Evolutionary conservation across 1,140 invertebrate species (phyloP).

Genomic region (Aphelinus atriplicis): DNA sequence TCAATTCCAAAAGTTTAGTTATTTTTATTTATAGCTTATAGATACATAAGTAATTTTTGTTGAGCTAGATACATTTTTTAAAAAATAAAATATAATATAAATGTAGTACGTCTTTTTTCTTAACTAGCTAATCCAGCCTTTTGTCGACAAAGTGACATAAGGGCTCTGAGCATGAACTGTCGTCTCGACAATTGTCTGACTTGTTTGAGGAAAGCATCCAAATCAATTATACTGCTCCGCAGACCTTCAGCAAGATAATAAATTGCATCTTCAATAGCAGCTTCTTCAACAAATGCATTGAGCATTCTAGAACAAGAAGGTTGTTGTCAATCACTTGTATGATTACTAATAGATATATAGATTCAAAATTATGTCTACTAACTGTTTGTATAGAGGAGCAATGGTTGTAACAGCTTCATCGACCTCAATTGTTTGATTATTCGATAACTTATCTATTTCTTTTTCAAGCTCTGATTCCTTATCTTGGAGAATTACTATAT

Average conservation of each 20-base stretch:
- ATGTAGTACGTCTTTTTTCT: slow-evolving; percentile 32
- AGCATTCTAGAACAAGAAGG: slow-evolving; percentile 75
- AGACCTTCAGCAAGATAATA: slow-evolving; percentile 98
- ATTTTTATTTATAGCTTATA: slow-evolving; percentile 37
- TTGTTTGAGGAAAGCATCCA: slow-evolving; percentile 97
- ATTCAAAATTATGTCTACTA: slow-evolving; percentile 52
- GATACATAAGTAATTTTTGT: slow-evolving; percentile 33
- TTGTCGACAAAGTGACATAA: slow-evolving; percentile 96
- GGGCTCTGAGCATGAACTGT: slow-evolving; percentile 94
- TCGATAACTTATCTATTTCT: slow-evolving; percentile 80
- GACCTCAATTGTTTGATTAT: slow-evolving; percentile 86
- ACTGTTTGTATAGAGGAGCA: slow-evolving; percentile 96
- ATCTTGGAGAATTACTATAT: slow-evolving; percentile 83
- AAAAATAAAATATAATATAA: slow-evolving; percentile 32
- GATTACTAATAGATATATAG: background rate
- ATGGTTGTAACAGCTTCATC: slow-evolving; percentile 98
- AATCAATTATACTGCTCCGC: slow-evolving; percentile 89
- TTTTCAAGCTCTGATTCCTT: slow-evolving; percentile 89
- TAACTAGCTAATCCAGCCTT: slow-evolving; percentile 88
- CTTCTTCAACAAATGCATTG: slow-evolving; percentile 96
- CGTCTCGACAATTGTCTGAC: slow-evolving; percentile 92
- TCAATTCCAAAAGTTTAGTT: slow-evolving; percentile 26
- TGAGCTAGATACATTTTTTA: slow-evolving; percentile 30
- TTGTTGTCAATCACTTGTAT: background rate
- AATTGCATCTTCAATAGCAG: slow-evolving; percentile 97